phyloP scores from a whole-genome alignment of 2,797 vertebrate species.

The Amblyopsis hoosieri region DNA sequence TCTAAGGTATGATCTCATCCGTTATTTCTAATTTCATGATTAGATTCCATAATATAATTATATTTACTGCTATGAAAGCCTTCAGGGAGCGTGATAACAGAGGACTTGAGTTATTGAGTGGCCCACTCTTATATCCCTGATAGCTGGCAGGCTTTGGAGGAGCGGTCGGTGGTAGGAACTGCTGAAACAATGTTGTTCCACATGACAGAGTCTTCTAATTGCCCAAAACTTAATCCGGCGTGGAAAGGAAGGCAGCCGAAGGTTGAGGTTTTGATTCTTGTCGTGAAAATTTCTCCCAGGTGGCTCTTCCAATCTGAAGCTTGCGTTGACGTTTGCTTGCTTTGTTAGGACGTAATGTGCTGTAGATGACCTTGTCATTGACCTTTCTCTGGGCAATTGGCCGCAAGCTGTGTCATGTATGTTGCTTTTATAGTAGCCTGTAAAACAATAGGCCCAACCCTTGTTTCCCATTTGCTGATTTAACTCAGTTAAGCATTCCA shows the following conservation, averaged over 20 bases:
- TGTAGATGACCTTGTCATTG: slow-evolving; percentile 57
- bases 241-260: slow-evolving; percentile 38
- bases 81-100: slow-evolving; percentile 27
- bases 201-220: slow-evolving; percentile 73
- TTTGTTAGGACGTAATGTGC: neutral
- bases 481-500: too few relatives aligned
- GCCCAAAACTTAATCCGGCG: slow-evolving; percentile 59
- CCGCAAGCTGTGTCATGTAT: slow-evolving; percentile 5
- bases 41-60: slow-evolving; percentile 34
- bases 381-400: slow-evolving; percentile 24
- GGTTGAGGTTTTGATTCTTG: slow-evolving; percentile 23
- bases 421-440: slow-evolving; percentile 15
- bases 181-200: slow-evolving; percentile 68
- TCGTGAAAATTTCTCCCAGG: slow-evolving; percentile 50
- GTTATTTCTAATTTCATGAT: slow-evolving; percentile 41
- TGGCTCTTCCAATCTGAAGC: slow-evolving; percentile 38
- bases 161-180: slow-evolving; percentile 60
- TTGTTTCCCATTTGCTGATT: too few relatives aligned
- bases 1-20: slow-evolving; percentile 35
- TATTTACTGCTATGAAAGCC: slow-evolving; percentile 27
- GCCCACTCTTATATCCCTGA: slow-evolving; percentile 27
- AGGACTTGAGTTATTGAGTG: slow-evolving; percentile 33
- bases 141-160: slow-evolving; percentile 60
- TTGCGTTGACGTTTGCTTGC: slow-evolving; percentile 10
- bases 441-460: neutral